Base-by-base conservation (phyloP, 2,797 vertebrate genomes). In the Lemur catta region DNA sequence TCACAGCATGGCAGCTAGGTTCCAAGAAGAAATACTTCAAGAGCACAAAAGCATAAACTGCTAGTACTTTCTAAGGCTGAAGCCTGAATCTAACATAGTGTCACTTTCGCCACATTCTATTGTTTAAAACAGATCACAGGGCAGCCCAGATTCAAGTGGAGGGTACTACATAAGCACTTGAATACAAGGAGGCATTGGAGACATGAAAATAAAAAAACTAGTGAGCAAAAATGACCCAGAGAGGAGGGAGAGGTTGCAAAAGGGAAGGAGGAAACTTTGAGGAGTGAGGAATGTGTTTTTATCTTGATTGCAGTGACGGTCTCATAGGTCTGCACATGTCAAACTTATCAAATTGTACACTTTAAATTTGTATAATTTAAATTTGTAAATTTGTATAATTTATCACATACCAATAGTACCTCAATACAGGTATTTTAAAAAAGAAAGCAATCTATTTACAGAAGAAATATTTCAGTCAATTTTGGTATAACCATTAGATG, bases 391-490 rank as follows among this genome's bases (percentile, higher is more conserved):
- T 5, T 79, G 46, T 35, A 55, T 8, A 38, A 61, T 28, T 88
- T 91, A 86, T 33, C 48, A 0, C 30, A 48, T 69, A 55, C 28
- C 35, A 67, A 15, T 52, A 22, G 48, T 1, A 89, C 7, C 12
- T 79, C 46, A 55, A 3, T 75, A 52, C 13, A 80, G 15, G 30
- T 59, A 8, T 85, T 82, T 94, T 46, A 11, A 7, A 76, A 87
- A 59, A 72, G n/a, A 74, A 89, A 87, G 24, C 18, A 50, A 65
- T 79, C 41, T 94, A 69, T 33, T 95, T 78, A 43, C 4, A 91
- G 75, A 89, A 52, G 48, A 94, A 35, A 35, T 74, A 57, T 55
- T 92, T 82, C 43, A 43, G 38, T 79, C 87, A 84, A 48, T 81
- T 75, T 43, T 15, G n/a, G 17, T 86, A n/a, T 61, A 22, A n/a